These are phyloP conservation scores for Aplochiton taeniatus DNA, from an alignment of 2,797 vertebrate genomes.

Conservation along the genomic window DNA sequence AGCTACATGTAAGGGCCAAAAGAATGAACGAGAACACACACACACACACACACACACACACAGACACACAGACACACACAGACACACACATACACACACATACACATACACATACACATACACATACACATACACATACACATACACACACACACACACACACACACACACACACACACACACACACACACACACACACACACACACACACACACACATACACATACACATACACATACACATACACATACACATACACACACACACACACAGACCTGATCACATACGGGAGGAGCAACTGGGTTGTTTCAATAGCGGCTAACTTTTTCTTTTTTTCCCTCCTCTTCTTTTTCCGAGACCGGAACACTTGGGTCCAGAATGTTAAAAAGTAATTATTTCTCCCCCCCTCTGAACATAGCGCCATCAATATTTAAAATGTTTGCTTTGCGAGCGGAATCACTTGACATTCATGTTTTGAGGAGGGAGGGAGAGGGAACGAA, in stretches of 20 bases:
- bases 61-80: too few relatives aligned
- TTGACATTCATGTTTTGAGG: slow-evolving; percentile 32
- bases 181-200: too few relatives aligned
- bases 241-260: background rate
- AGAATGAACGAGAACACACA: slow-evolving; percentile 19
- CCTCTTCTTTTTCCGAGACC: background rate
- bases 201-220: too few relatives aligned
- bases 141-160: too few relatives aligned
- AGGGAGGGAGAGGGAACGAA: background rate
- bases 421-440: slow-evolving; percentile 50
- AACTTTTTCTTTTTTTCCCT: too few relatives aligned
- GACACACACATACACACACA: too few relatives aligned
- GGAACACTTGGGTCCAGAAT: slow-evolving; percentile 13
- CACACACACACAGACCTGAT: slow-evolving; percentile 7
- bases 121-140: too few relatives aligned
- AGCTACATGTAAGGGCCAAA: slow-evolving; percentile 17
- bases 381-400: slow-evolving; percentile 45
- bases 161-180: too few relatives aligned
- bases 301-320: background rate
- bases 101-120: too few relatives aligned
- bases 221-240: too few relatives aligned
- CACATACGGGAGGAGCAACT: slow-evolving; percentile 1
- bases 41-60: background rate
- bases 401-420: slow-evolving; percentile 30
- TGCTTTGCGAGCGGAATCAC: slow-evolving; percentile 28